Evolutionary conservation across 1,140 invertebrate species (phyloP), one percentile per base, ranked within the genome.

Genomic region (Drusus annulatus): DNA sequence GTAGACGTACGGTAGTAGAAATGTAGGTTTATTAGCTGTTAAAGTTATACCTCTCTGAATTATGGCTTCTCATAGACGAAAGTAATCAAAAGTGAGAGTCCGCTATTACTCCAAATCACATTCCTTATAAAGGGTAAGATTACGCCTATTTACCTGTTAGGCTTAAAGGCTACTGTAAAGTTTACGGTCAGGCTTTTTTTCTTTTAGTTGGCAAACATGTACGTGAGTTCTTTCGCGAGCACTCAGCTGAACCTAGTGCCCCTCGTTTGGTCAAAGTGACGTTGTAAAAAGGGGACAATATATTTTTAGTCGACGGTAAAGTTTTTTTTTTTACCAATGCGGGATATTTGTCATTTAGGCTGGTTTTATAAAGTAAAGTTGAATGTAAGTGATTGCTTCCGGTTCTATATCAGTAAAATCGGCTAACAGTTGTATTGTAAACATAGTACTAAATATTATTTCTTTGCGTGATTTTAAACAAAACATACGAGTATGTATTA

Each of bases 31-130:
- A 65, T 31, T 65, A 31, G 8, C 62, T 65, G 62, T 65, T 25
- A 65, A 65, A 65, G 62, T 65, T 65, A 45, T 65, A 16, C 62
- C 65, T 36, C 17, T 19, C 17, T 10, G 65, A 69, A 51, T 45
- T 36, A 69, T 69, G 65, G 65, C 65, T 69, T 19, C 65, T 69
- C 65, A 23, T 50, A 69, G 23, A 65, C 28, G 65, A 69, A 69
- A 69, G 65, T 69, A 69, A 69, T 69, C 65, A 69, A 69, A 69
- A 69, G 65, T 50, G 65, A 69, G 65, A 36, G 65, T 69, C 36
- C n/a, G n/a, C 65, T 50, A 69, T 69, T 69, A 69, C 31, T 45
- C 65, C n/a, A 69, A 69, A 69, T 69, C 65, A 60, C 65, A 23
- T 69, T 69, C 45, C 17, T 69, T 69, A 69, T 69, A 69, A 69